phyloP scores from a whole-genome alignment of 2,113 vertebrate species.

The Eurystomus gularis region DNA sequence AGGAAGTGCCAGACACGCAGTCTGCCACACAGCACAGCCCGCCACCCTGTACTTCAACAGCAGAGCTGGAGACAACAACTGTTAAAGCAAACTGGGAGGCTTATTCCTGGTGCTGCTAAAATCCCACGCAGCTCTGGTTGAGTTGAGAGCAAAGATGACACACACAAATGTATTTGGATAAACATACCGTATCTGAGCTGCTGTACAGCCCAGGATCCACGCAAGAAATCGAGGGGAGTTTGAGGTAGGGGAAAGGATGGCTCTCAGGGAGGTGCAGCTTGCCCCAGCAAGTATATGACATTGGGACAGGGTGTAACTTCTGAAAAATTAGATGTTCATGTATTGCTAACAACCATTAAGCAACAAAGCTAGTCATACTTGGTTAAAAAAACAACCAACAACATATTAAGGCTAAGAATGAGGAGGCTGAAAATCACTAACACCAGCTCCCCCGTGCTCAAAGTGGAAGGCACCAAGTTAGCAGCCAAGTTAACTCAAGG shows the following conservation, averaged over 20 bases:
- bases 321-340: background rate
- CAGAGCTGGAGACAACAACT: conserved; percentile 28
- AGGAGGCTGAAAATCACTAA: background rate
- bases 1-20: conserved; percentile 56
- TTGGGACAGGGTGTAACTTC: background rate
- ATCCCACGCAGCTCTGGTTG: conserved; percentile 9
- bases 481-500: background rate
- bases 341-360: background rate
- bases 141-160: background rate
- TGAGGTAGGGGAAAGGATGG: background rate
- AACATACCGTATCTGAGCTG: background rate
- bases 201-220: background rate
- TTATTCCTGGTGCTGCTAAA: background rate
- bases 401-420: background rate
- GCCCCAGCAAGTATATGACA: background rate
- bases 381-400: background rate
- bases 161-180: background rate
- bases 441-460: background rate
- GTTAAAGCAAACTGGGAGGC: background rate
- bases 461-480: background rate
- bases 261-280: background rate
- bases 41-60: background rate
- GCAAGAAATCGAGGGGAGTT: background rate
- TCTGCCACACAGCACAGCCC: conserved; percentile 4
- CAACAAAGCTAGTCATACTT: background rate